phyloP scores from a whole-genome alignment of 2,113 vertebrate species.

The Thomomys bottae region DNA sequence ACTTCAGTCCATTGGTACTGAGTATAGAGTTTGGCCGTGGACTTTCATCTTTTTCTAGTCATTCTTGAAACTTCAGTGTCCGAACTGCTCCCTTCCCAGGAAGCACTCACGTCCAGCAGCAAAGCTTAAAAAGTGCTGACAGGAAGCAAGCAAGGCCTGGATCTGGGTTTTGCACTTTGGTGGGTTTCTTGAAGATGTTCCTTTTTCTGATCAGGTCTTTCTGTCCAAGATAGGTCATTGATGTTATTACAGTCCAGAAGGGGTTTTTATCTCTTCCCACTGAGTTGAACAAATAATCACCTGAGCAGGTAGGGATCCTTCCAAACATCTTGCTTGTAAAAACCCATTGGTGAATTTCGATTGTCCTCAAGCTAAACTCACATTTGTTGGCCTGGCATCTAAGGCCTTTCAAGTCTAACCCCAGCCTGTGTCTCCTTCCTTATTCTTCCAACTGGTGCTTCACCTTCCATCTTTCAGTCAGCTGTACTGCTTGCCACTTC shows the following conservation, averaged over 20 bases:
- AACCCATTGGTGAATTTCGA: neutral
- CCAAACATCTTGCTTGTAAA: neutral
- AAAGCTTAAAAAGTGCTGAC: neutral
- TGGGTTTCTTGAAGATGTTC: conserved; percentile 15
- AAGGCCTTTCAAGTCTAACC: neutral
- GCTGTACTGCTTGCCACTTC: neutral
- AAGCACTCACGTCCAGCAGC: neutral
- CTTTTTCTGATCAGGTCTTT: conserved; percentile 34
- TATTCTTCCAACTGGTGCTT: neutral
- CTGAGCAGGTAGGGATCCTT: neutral
- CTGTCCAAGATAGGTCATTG: neutral
- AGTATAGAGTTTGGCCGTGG: neutral
- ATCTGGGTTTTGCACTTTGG: neutral
- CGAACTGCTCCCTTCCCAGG: conserved; percentile 41
- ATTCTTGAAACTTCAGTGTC: neutral
- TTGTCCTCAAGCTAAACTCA: neutral
- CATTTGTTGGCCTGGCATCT: neutral
- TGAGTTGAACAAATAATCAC: conserved; percentile 5
- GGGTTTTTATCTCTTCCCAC: conserved; percentile 30
- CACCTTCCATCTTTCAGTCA: neutral
- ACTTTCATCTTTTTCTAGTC: conserved; percentile 53
- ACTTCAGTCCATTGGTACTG: neutral
- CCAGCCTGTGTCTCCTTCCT: neutral
- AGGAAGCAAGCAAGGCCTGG: neutral
- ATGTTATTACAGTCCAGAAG: conserved; percentile 39